Conservation (phyloP, 2,797 vertebrate species). For the Coilia nasus region DNA sequence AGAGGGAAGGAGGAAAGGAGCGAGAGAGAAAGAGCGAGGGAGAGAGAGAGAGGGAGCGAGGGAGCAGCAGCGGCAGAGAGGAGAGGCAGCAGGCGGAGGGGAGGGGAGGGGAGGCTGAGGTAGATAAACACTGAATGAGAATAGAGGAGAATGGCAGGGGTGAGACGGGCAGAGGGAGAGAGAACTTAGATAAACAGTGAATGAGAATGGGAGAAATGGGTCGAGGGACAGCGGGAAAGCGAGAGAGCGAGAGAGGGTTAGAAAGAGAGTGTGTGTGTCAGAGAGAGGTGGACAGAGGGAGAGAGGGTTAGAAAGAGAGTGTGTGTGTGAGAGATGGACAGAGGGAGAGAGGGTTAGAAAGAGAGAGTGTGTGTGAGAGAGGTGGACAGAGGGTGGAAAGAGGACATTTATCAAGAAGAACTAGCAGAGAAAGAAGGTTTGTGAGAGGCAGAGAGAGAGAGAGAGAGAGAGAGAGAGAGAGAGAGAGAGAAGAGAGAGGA, state of each 20-base stretch:
- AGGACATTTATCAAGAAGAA: slow-evolving; percentile 7
- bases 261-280: too few relatives aligned
- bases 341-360: not conserved
- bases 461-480: not conserved
- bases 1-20: not conserved
- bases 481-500: not conserved
- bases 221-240: not conserved
- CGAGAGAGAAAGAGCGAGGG: not conserved
- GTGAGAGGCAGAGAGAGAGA: not conserved
- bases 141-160: not conserved
- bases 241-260: not conserved
- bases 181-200: slow-evolving; percentile 13
- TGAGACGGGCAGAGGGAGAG: not conserved
- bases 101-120: not conserved
- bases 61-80: not conserved
- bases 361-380: too few relatives aligned
- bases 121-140: not conserved
- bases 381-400: not conserved
- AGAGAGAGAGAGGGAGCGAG: not conserved
- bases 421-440: slow-evolving; percentile 35
- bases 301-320: not conserved
- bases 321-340: not conserved
- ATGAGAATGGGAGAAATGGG: not conserved
- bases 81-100: not conserved
- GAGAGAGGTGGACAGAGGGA: not conserved